Percentiles rank a stretch among this genome's conserved stretches.
Conservation (phyloP, 2,113 vertebrate genomes). For the Paradisaea rubra region DNA sequence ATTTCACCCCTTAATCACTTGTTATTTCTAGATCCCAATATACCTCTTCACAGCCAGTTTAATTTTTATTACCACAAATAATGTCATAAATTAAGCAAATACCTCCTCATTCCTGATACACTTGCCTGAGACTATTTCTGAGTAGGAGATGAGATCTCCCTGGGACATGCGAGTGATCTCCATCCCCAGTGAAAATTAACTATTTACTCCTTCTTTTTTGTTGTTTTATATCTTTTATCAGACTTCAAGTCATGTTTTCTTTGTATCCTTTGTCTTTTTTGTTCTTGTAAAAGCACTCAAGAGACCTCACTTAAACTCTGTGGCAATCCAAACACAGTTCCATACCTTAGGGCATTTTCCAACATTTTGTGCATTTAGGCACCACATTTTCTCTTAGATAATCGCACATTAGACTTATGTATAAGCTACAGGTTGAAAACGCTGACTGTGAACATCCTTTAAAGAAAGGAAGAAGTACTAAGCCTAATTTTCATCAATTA, state of each 20-base stretch:
- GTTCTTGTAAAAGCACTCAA: not conserved
- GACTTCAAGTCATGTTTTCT: not conserved
- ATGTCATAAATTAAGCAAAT: not conserved
- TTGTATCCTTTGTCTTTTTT: not conserved
- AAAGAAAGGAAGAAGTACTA: not conserved
- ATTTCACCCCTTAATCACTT: not conserved
- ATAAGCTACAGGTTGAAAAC: not conserved
- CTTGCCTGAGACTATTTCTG: not conserved
- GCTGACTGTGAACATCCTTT: not conserved
- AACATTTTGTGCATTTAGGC: not conserved
- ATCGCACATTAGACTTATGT: rapidly evolving
- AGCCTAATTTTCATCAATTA: not conserved
- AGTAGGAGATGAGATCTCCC: not conserved
- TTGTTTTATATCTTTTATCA: not conserved
- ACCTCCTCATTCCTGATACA: not conserved
- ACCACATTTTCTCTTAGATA: not conserved
- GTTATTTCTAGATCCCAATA: not conserved
- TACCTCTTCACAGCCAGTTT: not conserved
- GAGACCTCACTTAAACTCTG: not conserved
- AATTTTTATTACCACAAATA: not conserved
- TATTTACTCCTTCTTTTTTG: not conserved
- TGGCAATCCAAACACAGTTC: not conserved
- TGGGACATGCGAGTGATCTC: not conserved
- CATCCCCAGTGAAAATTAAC: not conserved
- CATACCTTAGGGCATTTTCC: not conserved